Evolutionary conservation across 1,140 invertebrate genomes (phyloP).

Genomic region (Drosophila mayri): DNA sequence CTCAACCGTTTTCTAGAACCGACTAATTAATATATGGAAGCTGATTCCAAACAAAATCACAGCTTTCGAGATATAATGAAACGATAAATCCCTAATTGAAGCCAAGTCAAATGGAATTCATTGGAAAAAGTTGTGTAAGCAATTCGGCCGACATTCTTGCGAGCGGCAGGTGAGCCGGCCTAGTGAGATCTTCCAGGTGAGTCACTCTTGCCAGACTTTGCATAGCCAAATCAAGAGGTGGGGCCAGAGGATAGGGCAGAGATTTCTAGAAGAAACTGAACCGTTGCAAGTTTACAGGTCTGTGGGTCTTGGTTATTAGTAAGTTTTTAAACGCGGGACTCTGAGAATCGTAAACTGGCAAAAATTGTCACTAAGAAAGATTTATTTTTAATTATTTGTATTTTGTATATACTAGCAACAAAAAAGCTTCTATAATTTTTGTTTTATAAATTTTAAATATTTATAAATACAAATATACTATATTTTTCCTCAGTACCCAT

Average conservation of each 20-base stretch:
- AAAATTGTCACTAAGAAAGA: no score
- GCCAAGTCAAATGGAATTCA: constrained; percentile 21
- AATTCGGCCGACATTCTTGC: constrained; percentile 35
- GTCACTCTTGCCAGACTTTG: constrained; percentile 30
- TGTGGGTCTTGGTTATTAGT: constrained; percentile 38
- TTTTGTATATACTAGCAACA: no score
- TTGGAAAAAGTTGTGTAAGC: constrained; percentile 45
- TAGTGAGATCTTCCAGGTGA: constrained; percentile 25
- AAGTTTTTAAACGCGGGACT: constrained; percentile 21
- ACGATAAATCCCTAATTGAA: constrained; percentile 38
- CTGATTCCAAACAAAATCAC: constrained; percentile 22
- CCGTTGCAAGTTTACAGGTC: constrained; percentile 45
- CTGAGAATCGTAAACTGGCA: neutral
- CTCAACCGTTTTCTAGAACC: neutral
- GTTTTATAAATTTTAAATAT: no score
- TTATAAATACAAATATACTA: no score
- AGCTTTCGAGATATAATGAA: constrained; percentile 13
- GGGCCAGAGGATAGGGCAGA: constrained; percentile 8
- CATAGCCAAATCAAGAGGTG: constrained; percentile 36
- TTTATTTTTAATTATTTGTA: no score
- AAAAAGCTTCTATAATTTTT: no score
- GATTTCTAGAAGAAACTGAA: constrained; percentile 29
- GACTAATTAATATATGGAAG: constrained; percentile 18
- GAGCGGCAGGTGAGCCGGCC: constrained; percentile 11
- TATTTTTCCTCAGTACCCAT: neutral